Evolutionary conservation across 2,888 invertebrate species (phyloP), one percentile per base, ranked within the genome.

Genomic region (Tenthredo scrophulariae): DNA sequence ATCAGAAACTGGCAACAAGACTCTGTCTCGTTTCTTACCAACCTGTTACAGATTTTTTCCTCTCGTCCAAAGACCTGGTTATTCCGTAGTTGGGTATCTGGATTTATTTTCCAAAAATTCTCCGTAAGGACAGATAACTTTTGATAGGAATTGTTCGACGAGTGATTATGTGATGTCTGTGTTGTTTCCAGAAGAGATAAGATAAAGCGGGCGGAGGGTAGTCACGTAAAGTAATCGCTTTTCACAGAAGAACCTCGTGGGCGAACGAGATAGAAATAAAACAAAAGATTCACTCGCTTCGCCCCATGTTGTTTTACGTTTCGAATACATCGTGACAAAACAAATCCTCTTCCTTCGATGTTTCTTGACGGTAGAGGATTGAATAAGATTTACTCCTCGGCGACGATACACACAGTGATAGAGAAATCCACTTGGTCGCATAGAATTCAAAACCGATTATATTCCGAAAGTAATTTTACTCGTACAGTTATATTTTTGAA

Each of bases 271-370:
- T 13, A 40, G 40, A 22, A 50, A 50, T 50, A 80, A 58, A 58
- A 58, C 18, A 79, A 80, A 80, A 62, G 58, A 80, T 40, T 77
- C 54, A 77, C 77, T 77, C 54, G 54, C 33, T 46, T 40, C 29
- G 22, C 77, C 46, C 50, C 77, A 40, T 62, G 80, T 80, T 80
- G 80, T 80, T 80, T 80, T 58, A 80, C 80, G 80, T 80, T 80
- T 80, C 80, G 40, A 80, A 80, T 80, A 80, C 62, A 80, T 80
- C 62, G 80, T 58, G 80, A 80, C 80, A 80, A 80, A 80, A 80
- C 80, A 80, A 80, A 80, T 80, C 80, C 80, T 80, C 80, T 80
- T 80, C 62, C 80, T 50, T 80, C 80, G 80, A 80, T 62, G 37
- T 80, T 80, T 40, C 80, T 22, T 80, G 80, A 80, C 80, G 80